phyloP scores from a whole-genome alignment of 2,113 vertebrate genomes.

The Rhineura floridana region DNA sequence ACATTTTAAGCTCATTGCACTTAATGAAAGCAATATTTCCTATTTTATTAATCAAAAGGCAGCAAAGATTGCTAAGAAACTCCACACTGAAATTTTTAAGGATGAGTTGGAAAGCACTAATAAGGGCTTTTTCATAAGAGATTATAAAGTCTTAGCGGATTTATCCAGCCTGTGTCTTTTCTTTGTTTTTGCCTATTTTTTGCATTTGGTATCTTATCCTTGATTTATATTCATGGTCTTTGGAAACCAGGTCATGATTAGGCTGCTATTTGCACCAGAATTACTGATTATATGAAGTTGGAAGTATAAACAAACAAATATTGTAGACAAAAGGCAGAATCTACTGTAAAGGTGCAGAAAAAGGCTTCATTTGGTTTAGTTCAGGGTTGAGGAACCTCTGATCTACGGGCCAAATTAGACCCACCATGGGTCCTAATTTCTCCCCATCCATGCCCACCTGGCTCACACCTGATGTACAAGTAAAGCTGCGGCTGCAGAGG shows the following conservation, averaged over 20 bases:
- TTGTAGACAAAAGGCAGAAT: background rate
- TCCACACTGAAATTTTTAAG: conserved; percentile 24
- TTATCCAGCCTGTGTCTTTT: background rate
- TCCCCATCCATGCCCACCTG: too few relatives aligned
- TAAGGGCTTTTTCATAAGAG: conserved; percentile 16
- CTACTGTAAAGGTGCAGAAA: background rate
- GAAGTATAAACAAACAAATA: background rate
- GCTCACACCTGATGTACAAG: too few relatives aligned
- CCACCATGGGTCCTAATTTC: too few relatives aligned
- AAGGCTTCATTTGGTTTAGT: background rate
- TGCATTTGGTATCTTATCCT: conserved; percentile 12
- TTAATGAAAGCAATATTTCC: conserved; percentile 49
- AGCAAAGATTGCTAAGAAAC: conserved; percentile 38
- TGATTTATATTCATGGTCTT: conserved; percentile 1
- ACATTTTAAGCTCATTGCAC: conserved; percentile 52
- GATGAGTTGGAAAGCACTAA: conserved; percentile 37
- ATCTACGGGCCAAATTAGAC: too few relatives aligned
- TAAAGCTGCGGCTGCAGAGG: too few relatives aligned
- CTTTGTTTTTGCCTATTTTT: conserved; percentile 1
- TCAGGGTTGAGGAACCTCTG: background rate
- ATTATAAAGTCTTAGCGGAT: background rate
- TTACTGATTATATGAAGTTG: conserved; percentile 5
- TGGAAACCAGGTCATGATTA: conserved; percentile 24
- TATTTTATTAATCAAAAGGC: conserved; percentile 54
- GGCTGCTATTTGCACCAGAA: background rate